Conservation (phyloP, 2,113 vertebrate genomes). For the Rutilus rutilus region DNA sequence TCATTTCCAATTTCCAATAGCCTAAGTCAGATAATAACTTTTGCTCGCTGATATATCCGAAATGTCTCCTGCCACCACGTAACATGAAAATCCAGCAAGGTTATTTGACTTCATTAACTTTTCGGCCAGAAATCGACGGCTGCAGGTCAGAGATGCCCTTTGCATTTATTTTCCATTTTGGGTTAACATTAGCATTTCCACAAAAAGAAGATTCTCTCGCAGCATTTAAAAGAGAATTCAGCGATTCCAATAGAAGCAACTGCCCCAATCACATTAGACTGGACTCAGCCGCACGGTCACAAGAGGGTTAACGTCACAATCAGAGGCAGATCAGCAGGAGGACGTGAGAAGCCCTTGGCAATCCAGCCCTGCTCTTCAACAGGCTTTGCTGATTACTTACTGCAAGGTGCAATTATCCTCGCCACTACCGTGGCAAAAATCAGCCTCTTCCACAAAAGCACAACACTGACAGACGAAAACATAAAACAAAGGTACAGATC, state of each 20-base stretch:
- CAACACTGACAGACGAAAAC: constrained; percentile 4
- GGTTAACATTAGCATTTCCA: not conserved
- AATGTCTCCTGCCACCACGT: not conserved
- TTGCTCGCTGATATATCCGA: constrained; percentile 11
- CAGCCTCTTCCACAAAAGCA: constrained; percentile 17
- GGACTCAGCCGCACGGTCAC: not conserved
- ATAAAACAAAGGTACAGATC: not conserved
- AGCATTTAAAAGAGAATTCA: not conserved
- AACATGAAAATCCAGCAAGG: constrained; percentile 7
- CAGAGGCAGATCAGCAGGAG: constrained; percentile 2
- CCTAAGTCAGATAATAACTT: constrained; percentile 11
- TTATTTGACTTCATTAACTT: not conserved
- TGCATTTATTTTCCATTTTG: not conserved
- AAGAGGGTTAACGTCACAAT: constrained; percentile 34
- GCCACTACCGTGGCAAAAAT: constrained; percentile 33
- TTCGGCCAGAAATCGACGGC: not conserved
- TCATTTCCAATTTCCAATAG: constrained; percentile 11
- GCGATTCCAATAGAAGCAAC: not conserved
- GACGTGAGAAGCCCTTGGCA: constrained; percentile 16
- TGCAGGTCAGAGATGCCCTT: constrained; percentile 27
- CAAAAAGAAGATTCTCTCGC: not conserved
- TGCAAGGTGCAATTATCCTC: constrained; percentile 51
- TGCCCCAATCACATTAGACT: not conserved
- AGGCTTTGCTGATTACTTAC: constrained; percentile 52
- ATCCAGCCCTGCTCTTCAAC: constrained; percentile 20